Evolutionary conservation across 2,797 vertebrate genomes (phyloP).

Genomic region (Ibycter americanus): DNA sequence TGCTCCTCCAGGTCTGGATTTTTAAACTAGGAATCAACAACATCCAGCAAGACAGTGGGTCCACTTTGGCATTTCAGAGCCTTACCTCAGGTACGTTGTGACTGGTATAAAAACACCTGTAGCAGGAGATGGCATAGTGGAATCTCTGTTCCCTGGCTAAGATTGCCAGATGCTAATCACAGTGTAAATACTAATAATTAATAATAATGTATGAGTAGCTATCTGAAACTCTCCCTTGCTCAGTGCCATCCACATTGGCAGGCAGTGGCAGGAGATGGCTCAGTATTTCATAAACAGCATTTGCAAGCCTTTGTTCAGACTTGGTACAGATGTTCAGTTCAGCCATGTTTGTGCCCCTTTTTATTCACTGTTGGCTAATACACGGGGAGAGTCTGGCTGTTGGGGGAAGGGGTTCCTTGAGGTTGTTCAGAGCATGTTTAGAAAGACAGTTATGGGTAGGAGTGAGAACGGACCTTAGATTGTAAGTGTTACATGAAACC

Average conservation of each 20-base stretch:
- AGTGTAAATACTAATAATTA: slow-evolving; percentile 10
- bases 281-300: not conserved
- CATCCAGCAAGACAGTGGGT: not conserved
- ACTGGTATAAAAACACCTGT: not conserved
- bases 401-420: not conserved
- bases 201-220: not conserved
- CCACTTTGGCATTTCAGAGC: not conserved
- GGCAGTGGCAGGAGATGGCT: not conserved
- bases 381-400: not conserved
- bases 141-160: not conserved
- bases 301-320: slow-evolving; percentile 1
- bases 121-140: not conserved
- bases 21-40: not conserved
- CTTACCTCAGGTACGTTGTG: not conserved
- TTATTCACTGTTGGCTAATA: not conserved
- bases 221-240: not conserved
- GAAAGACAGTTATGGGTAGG: not conserved
- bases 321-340: not conserved
- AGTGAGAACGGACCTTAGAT: not conserved
- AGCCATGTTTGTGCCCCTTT: not conserved
- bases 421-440: not conserved
- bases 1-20: not conserved
- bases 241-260: slow-evolving; percentile 24
- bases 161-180: not conserved
- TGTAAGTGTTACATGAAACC: fast-evolving